Conservation (phyloP, 2,888 invertebrate species). For the Leptinotarsa juncta region DNA sequence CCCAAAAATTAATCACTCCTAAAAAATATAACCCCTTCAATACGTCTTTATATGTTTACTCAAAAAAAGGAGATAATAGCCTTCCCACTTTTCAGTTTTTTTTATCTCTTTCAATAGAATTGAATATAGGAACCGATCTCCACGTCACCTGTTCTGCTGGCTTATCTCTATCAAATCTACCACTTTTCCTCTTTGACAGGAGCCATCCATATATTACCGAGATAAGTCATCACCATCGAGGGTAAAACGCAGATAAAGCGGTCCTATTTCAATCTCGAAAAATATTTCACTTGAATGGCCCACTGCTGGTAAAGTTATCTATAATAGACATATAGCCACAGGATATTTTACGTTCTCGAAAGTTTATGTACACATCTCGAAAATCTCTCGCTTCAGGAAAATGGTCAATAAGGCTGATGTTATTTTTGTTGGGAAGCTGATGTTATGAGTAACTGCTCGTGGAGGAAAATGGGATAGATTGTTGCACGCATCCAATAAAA, state of each 20-base stretch:
- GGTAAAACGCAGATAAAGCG: conserved; percentile 14
- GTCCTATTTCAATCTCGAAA: conserved; percentile 20
- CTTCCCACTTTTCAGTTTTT: neutral
- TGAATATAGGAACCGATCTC: neutral
- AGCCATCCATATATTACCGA: conserved; percentile 14
- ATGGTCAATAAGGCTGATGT: conserved; percentile 19
- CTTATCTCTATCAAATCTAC: conserved; percentile 9
- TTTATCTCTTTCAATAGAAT: neutral
- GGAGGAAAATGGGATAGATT: conserved; percentile 7
- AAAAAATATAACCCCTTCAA: no score
- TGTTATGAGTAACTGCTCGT: conserved; percentile 5
- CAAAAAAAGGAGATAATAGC: neutral
- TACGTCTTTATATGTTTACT: neutral
- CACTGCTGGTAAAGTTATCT: conserved; percentile 16
- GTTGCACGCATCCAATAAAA: neutral
- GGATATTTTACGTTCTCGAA: conserved; percentile 16
- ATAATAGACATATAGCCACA: conserved; percentile 20
- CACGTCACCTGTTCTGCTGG: neutral
- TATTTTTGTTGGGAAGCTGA: conserved; percentile 3
- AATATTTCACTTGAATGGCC: conserved; percentile 17
- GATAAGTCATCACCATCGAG: conserved; percentile 21
- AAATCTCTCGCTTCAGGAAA: conserved; percentile 17
- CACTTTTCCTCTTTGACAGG: conserved; percentile 19
- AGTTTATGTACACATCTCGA: conserved; percentile 21
- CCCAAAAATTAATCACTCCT: no score